Evolutionary conservation across 1,140 invertebrate genomes (phyloP).

Genomic region (Kradibia gibbosae): DNA sequence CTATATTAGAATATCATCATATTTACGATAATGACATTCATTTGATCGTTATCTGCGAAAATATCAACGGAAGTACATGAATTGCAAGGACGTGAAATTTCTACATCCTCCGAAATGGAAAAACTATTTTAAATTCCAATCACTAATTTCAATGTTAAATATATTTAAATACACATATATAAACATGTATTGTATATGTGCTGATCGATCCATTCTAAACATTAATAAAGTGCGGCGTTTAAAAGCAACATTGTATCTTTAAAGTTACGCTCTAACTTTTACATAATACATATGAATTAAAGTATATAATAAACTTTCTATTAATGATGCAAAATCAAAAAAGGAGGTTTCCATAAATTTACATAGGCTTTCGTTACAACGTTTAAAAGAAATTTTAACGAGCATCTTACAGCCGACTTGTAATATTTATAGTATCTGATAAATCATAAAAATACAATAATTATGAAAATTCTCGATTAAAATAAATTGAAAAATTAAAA

Average conservation of each 20-base stretch:
- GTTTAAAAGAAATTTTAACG: not conserved
- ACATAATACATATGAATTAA: not conserved
- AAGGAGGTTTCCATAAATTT: not conserved
- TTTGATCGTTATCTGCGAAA: no score
- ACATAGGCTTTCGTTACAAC: no score
- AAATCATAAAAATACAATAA: not conserved
- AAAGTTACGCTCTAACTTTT: not conserved
- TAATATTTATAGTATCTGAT: not conserved
- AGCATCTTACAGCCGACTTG: not conserved
- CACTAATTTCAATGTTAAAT: no score
- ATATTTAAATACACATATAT: not conserved
- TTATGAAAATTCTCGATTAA: slow-evolving; percentile 1
- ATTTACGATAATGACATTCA: no score
- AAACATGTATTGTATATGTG: not conserved
- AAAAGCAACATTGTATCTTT: not conserved
- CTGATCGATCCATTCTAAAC: no score
- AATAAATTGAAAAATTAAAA: not conserved
- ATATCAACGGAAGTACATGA: not conserved
- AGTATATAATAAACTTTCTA: slow-evolving; percentile 11
- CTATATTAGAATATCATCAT: no score
- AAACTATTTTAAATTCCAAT: no score
- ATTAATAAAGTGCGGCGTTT: no score
- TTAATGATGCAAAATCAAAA: not conserved
- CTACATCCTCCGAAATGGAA: not conserved
- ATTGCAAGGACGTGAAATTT: not conserved